Evolutionary conservation across 92 coral and sea anemone species (phyloP), one percentile per base, ranked within the genome.

Genomic region (Epizoanthus illoricatus): DNA sequence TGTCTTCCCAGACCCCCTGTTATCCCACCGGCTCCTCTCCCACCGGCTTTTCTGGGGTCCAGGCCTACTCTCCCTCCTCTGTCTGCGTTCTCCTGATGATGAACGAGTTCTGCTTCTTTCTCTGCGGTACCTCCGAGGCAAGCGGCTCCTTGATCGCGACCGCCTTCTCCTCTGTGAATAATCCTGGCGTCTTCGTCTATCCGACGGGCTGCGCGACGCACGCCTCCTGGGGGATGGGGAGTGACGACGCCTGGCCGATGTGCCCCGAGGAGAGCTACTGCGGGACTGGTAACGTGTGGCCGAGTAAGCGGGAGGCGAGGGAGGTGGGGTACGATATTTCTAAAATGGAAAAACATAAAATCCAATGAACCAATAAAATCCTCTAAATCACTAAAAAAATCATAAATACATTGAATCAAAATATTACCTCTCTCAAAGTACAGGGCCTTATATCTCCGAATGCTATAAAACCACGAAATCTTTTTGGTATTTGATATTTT

Each of bases 301-400:
- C 21, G 60, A 23, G 16, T 64, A 80, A 58, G 81, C 23, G 65
- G 90, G 86, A 28, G 87, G 71, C 39, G 88, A 88, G 10, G 94
- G 92, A 2, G 97, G 97, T 17, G 94, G 97, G 3, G 97, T 92
- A 42, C 94, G 93, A 75, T 92, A 92, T 20, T 90, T 88, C 97
- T 92, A 65, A 18, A 71, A 76, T 41, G 71, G 78, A 40, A 60
- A 19, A 45, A 41, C 7, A 55, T 20, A 73, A 64, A 67, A 84
- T 24, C 36, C 33, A 36, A 41, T 24, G 49, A 65, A n/a, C 6
- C 1, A 58, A 0, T 45, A 39, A 20, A 24, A 19, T 21, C 52
- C 52, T 45, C 52, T 3, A 52, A 52, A 52, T 10, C 56, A 52
- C 11, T 10, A 52, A 52, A 52, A 52, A 52, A 9, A 7, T 11